phyloP scores from a whole-genome alignment of 1,140 invertebrate species.

The Apis florea region DNA sequence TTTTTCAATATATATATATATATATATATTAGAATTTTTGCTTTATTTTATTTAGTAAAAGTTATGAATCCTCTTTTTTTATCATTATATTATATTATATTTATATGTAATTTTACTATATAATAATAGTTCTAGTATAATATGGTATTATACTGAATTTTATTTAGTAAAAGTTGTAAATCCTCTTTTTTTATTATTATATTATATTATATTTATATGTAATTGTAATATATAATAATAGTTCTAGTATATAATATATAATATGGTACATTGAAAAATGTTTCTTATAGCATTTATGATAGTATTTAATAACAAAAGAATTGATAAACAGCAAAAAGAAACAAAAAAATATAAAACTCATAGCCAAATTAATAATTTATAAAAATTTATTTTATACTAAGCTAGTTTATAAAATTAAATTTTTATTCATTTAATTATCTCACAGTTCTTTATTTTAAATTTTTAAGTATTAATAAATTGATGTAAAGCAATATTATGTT shows the following conservation, averaged over 20 bases:
- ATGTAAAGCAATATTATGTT: conserved; percentile 13
- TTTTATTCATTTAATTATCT: neutral
- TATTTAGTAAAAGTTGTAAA: no score
- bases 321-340: neutral
- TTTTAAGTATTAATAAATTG: conserved; percentile 4
- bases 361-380: conserved; percentile 10
- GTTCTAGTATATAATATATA: conserved; percentile 2
- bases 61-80: no score
- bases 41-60: no score
- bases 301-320: conserved; percentile 14
- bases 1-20: no score
- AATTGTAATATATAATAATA: no score
- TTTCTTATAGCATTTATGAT: neutral
- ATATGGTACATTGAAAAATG: neutral
- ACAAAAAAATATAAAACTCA: conserved; percentile 8
- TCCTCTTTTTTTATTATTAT: no score
- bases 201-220: no score
- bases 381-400: conserved; percentile 30
- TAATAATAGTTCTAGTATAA: conserved; percentile 4
- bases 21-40: no score
- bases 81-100: no score
- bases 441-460: conserved; percentile 22
- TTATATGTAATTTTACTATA: no score
- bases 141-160: conserved; percentile 3
- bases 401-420: conserved; percentile 4